Evolutionary conservation across 1,140 invertebrate genomes (phyloP), one percentile per base, ranked within the genome.

Genomic region (Cyclina sinensis): DNA sequence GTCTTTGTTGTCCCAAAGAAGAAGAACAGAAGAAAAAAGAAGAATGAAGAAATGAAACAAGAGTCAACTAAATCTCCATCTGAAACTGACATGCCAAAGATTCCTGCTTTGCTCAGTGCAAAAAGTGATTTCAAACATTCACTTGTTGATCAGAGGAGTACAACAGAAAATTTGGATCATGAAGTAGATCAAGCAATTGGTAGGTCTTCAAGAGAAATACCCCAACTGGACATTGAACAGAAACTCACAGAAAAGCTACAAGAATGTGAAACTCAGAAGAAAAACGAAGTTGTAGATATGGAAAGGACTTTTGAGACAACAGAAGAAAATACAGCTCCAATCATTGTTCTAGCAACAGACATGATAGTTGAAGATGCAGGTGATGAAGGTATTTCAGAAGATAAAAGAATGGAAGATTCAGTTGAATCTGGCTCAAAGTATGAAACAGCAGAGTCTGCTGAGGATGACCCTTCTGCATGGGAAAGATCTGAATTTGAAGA

Each of bases 381-480:
- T 54, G 46, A 51, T n/a, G 24, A 5, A 51, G 48, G 21, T 12
- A 30, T 54, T 30, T n/a, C 24, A 51, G 48, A 57, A 21, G 74
- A 51, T 1, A 78, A 54, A 46, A 78, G 30, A 51, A 78, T 78
- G 74, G 74, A 78, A 30, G 74, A 78, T 78, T 78, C 74, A 32
- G 27, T 46, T 54, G 74, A 78, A 46, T 51, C 46, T n/a, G 82
- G 65, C 18, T 84, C 82, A 37, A 84, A 54, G 62, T 84, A 84
- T 73, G 82, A 84, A 84, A 84, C 82, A n/a, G 82, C 82, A n/a
- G 82, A 84, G 54, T 70, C 82, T 54, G 68, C 82, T 27, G 82
- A 84, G 74, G 82, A 84, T 73, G 82, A 84, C 46, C 82, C 82
- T 32, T 51, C 62, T 54, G 68, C 68, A 12, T 84, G 82, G 82